phyloP scores from a whole-genome alignment of 2,113 vertebrate genomes.

The Seriola rivoliana region DNA sequence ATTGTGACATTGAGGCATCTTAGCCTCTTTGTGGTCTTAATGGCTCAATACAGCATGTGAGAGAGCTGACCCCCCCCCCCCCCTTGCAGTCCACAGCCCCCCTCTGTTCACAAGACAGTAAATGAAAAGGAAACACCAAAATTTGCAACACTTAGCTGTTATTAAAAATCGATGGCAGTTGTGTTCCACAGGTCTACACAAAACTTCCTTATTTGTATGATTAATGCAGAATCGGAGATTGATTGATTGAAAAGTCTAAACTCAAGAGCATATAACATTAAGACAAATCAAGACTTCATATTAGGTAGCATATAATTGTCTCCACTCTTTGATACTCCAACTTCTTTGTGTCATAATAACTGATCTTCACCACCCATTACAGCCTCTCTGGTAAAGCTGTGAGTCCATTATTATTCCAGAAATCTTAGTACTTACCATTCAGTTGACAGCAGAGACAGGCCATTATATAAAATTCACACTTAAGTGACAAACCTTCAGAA shows the following conservation, averaged over 20 bases:
- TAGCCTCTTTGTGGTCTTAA: conserved; percentile 48
- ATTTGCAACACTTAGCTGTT: conserved; percentile 21
- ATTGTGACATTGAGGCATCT: conserved; percentile 61
- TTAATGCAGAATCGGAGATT: conserved; percentile 5
- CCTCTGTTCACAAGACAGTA: conserved; percentile 22
- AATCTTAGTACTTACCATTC: conserved; percentile 30
- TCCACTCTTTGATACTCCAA: not conserved
- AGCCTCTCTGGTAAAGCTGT: conserved; percentile 2
- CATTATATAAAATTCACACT: conserved; percentile 40
- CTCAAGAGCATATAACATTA: not conserved
- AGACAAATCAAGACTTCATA: not conserved
- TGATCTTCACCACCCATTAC: conserved; percentile 12
- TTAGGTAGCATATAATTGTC: conserved; percentile 3
- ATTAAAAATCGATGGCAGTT: conserved; percentile 36
- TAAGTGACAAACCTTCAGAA: conserved; percentile 39
- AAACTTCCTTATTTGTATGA: not conserved
- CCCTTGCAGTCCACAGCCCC: not conserved
- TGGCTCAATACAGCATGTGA: conserved; percentile 40
- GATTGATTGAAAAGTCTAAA: not conserved
- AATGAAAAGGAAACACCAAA: conserved; percentile 13
- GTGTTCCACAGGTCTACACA: not conserved
- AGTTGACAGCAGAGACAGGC: conserved; percentile 23
- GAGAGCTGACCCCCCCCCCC: conserved; percentile 4
- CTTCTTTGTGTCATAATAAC: conserved; percentile 26
- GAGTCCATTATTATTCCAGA: conserved; percentile 10